phyloP scores from a whole-genome alignment of 2,888 invertebrate species.

The Agrilus cyanescens region DNA sequence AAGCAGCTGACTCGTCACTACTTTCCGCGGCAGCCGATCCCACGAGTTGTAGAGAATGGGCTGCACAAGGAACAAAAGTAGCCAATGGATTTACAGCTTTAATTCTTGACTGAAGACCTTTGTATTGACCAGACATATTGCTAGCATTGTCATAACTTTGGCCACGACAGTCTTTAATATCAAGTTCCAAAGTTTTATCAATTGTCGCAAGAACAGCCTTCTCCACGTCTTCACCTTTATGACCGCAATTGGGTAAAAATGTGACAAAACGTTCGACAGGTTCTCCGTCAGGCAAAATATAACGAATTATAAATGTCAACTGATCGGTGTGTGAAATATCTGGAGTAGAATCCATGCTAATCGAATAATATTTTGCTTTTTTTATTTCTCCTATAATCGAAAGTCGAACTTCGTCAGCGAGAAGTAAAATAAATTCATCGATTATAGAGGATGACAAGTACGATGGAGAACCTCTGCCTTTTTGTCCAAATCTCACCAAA shows the following conservation, averaged over 20 bases:
- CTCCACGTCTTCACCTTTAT: conserved; percentile 13
- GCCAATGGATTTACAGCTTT: conserved; percentile 13
- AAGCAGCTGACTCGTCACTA: conserved; percentile 6
- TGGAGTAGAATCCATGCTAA: conserved; percentile 2
- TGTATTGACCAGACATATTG: conserved; percentile 15
- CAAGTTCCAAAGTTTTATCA: conserved; percentile 8
- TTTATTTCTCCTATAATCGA: neutral
- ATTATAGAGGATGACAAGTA: neutral
- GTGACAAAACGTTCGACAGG: conserved; percentile 13
- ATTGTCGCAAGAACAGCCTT: too few relatives aligned
- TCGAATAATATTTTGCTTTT: conserved; percentile 1
- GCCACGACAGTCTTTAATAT: conserved; percentile 16
- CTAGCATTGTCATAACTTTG: conserved; percentile 18
- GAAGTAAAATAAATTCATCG: neutral
- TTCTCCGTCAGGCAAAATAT: conserved; percentile 4
- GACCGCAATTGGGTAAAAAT: conserved; percentile 16
- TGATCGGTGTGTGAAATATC: conserved; percentile 3
- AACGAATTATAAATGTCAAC: conserved; percentile 9
- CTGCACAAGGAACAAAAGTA: conserved; percentile 17
- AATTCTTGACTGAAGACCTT: conserved; percentile 16
- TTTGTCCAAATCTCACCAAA: too few relatives aligned
- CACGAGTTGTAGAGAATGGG: conserved; percentile 19
- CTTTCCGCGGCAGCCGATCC: conserved; percentile 15
- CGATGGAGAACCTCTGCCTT: neutral
- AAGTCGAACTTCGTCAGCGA: neutral